Base-by-base conservation (phyloP, 2,797 vertebrate species). In the Thaleichthys pacificus region DNA sequence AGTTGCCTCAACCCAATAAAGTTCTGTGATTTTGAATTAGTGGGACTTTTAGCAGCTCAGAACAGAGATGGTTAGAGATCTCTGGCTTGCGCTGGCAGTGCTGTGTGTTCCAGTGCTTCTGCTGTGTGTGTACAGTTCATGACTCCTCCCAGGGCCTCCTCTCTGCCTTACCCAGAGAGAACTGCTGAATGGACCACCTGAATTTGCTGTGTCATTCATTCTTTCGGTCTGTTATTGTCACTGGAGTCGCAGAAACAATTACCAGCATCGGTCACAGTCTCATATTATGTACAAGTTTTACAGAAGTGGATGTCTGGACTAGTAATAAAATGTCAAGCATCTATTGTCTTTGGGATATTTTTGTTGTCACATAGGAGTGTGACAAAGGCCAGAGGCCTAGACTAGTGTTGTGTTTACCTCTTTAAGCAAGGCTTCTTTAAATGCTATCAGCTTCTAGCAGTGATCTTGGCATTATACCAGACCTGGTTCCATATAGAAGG, bases 281-380 rank as follows among this genome's bases (percentile, higher is more conserved):
- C 86, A 8, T 82, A 1, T 47, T 72, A 81, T 75, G 54, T 82
- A 76, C 61, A 76, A 14, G 76, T 63, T 74, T 72, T 83, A 83
- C 49, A 70, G 78, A 74, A 56, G 15, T 56, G 17, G 51, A 56
- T 56, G 17, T 19, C 32, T 51, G 26, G 66, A 24, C 61, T 70
- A 76, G 57, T 64, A n/a, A 73, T 85, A 88, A 86, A 75, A 85
- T 89, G 87, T 71, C 90, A 89, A 89, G 91, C 75, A 32, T 78
- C 86, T 85, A 83, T 84, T 80, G 51, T 90, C 88, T 92, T 91
- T 89, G 87, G 87, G 86, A 82, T 86, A 83, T 49, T 12, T 80
- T 70, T 68, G 79, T 42, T 77, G 78, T 68, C 71, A 80, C 42
- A 68, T 86, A 47, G 12, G 42, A 12, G 9, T 47, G 42, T 47